Base-by-base conservation (phyloP, 2,888 invertebrate genomes). In the Agonopterix arenella region DNA sequence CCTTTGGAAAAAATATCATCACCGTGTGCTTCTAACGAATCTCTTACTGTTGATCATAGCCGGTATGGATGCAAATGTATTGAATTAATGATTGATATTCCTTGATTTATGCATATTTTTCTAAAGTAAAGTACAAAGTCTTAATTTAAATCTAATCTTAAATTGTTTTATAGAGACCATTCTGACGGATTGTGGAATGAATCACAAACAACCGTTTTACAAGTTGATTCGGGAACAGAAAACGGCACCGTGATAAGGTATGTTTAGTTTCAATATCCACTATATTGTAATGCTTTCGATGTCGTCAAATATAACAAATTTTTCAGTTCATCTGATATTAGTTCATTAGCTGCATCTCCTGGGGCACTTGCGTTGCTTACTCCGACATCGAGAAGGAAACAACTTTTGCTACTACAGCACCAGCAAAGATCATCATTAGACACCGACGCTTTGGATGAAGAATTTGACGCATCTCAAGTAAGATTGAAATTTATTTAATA, bases 181-280 rank as follows among this genome's bases (percentile, higher is more conserved):
- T 96, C 96, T 45, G 96, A 96, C 72, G 94, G 95, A 47, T 93
- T 95, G 68, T 96, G 96, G 96, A 96, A 96, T 80, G 96, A 96
- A 84, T 96, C 96, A 9, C 96, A 96, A 84, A 93, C 94, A 8
- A 96, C 96, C 1, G 95, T 96, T 11, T 88, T 95, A 38, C 95
- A 94, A 80, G 92, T 92, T 1, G 95, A 95, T 69, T 92, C 93
- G 11, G 92, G 92, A 43, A 92, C 92, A 11, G 92, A 92, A 64
- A 92, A 92, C 73, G 92, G 92, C 42, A 91, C 92, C 1, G 90
- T 91, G 0, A 78, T 92, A 60, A 89, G 89, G 89, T 88, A 65
- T 41, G 11, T 4, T n/a, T 11, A 11, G 2, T 28, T 13, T 10
- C 7, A 44, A 11, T 37, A 36, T 48, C 44, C 16, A 2, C 37